Evolutionary conservation across 2,113 vertebrate species (phyloP).

Genomic region (Notarius quadriscutis): DNA sequence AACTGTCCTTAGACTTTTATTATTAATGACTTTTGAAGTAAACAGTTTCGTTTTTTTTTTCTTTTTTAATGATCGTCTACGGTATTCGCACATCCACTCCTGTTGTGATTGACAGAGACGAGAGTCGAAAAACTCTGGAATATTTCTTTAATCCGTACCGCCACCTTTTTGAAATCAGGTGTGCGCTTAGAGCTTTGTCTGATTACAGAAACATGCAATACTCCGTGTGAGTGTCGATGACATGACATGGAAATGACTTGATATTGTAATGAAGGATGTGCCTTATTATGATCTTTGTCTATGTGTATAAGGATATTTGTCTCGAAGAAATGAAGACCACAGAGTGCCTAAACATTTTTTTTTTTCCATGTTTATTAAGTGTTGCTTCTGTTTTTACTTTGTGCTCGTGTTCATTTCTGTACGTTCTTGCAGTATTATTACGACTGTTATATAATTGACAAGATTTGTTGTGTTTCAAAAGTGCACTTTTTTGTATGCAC

Average conservation of each 20-base stretch:
- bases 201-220: neutral
- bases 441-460: neutral
- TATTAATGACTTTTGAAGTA: neutral
- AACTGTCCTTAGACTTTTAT: neutral
- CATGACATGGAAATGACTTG: neutral
- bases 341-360: conserved; percentile 28
- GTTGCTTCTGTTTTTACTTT: neutral
- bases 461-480: conserved; percentile 17
- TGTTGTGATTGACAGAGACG: neutral
- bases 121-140: neutral
- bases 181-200: neutral
- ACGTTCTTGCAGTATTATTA: conserved; percentile 25
- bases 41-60: neutral
- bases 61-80: neutral
- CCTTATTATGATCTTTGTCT: neutral
- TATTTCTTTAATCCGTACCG: neutral
- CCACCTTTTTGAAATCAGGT: neutral
- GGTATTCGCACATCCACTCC: neutral
- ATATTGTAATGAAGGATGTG: conserved; percentile 8
- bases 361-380: neutral
- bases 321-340: neutral
- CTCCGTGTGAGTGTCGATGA: neutral
- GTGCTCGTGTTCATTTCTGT: conserved; percentile 10
- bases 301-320: conserved; percentile 1
- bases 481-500: conserved; percentile 22